These are phyloP conservation scores for Oscheius sp. DNA, from an alignment of 2,888 invertebrate species.

Conservation along the genomic window DNA sequence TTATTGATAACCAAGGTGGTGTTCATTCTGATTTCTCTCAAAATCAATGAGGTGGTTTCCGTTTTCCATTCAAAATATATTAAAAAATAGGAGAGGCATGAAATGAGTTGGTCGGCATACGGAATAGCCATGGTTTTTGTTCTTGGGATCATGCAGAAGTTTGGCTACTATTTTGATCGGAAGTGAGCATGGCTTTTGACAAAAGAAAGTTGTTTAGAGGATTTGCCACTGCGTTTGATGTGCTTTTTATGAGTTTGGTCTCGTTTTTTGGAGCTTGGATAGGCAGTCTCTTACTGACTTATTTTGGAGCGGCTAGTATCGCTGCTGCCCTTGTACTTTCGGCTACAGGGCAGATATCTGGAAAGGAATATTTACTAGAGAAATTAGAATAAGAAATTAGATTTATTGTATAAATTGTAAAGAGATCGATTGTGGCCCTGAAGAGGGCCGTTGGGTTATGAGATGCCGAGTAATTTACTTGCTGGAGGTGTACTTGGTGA, in stretches of 20 bases:
- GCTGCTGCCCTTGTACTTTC: constrained; percentile 1
- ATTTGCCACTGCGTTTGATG: background rate
- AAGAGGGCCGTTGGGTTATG: constrained; percentile 59
- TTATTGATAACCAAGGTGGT: no score
- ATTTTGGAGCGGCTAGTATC: constrained; percentile 2
- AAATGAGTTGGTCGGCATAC: constrained; percentile 9
- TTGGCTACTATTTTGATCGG: constrained; percentile 43
- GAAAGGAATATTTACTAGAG: no score
- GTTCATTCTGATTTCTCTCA: no score
- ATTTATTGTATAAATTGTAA: no score
- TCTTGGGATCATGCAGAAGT: constrained; percentile 29
- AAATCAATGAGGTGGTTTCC: no score
- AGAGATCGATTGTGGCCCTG: constrained; percentile 57
- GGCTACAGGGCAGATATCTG: no score
- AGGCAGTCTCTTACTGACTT: background rate
- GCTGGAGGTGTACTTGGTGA: constrained; percentile 53
- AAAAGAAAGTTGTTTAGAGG: background rate
- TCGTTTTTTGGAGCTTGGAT: background rate
- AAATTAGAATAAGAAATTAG: no score
- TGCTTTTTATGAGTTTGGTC: background rate
- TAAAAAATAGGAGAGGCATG: constrained; percentile 14
- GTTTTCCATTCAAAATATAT: no score
- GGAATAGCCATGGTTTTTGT: constrained; percentile 3
- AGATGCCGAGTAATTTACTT: constrained; percentile 32
- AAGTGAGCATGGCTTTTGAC: background rate